Percentiles rank a stretch among this genome's conserved stretches.
phyloP scores from a whole-genome alignment of 2,888 invertebrate genomes.

The Hyppa rectilinea region DNA sequence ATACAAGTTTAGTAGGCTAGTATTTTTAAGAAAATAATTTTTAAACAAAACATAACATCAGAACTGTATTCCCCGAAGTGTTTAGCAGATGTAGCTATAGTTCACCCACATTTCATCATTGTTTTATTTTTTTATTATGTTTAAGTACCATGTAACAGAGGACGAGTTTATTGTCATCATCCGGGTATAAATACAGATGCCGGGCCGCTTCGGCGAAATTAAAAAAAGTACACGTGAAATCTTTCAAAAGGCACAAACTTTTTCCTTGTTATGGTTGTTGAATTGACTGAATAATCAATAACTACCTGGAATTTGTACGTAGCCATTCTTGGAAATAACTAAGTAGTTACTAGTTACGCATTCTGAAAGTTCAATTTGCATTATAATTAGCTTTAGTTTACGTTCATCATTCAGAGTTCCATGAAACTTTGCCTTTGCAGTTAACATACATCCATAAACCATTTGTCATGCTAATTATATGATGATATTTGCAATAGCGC shows the following conservation, averaged over 20 bases:
- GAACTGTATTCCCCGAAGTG: too few species aligned
- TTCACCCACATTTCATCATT: too few species aligned
- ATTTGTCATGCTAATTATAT: constrained; percentile 24
- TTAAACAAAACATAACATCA: too few species aligned
- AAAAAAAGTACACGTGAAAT: neutral
- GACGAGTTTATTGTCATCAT: too few species aligned
- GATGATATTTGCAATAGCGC: constrained; percentile 5
- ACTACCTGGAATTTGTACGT: neutral
- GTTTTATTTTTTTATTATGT: too few species aligned
- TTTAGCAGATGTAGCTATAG: too few species aligned
- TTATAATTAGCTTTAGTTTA: constrained; percentile 13
- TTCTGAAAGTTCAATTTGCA: constrained; percentile 6
- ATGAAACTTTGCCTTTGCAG: constrained; percentile 7
- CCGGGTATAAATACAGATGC: too few species aligned
- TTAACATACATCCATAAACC: constrained; percentile 12
- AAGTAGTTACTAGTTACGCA: neutral
- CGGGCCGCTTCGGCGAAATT: too few species aligned
- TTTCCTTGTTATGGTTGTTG: neutral
- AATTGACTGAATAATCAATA: neutral
- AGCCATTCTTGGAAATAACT: neutral
- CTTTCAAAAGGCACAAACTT: neutral
- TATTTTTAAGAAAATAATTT: neutral
- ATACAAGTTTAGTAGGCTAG: neutral
- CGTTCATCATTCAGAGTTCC: constrained; percentile 4
- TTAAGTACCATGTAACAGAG: too few species aligned